phyloP scores from a whole-genome alignment of 2,888 invertebrate genomes.

The Andrena flavipes region DNA sequence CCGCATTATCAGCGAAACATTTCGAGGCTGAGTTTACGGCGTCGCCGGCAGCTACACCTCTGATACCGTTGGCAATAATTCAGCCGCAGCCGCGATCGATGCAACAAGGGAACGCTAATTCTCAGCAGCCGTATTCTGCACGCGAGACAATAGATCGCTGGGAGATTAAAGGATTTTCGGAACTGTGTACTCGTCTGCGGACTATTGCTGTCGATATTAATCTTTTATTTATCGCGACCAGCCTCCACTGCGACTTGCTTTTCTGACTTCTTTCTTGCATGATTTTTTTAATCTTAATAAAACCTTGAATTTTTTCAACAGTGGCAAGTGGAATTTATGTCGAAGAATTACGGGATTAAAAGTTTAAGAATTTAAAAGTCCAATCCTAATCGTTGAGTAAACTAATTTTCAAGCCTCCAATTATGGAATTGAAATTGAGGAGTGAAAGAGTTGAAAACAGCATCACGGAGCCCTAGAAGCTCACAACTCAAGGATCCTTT shows the following conservation, averaged over 20 bases:
- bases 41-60: slow-evolving; percentile 33
- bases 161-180: slow-evolving; percentile 70
- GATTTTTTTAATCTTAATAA: too few relatives aligned
- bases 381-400: too few relatives aligned
- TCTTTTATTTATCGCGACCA: slow-evolving; percentile 39
- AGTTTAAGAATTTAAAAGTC: neutral
- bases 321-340: neutral
- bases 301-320: too few relatives aligned
- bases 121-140: slow-evolving; percentile 66
- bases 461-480: neutral
- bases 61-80: slow-evolving; percentile 70
- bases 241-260: neutral
- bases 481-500: neutral
- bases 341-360: neutral
- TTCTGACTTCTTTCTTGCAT: too few relatives aligned
- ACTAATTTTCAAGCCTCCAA: too few relatives aligned
- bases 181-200: slow-evolving; percentile 49
- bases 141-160: slow-evolving; percentile 73
- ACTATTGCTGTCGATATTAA: slow-evolving; percentile 35
- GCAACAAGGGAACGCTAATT: slow-evolving; percentile 70
- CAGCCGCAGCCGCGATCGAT: slow-evolving; percentile 60
- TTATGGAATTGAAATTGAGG: too few relatives aligned
- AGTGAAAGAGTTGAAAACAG: neutral
- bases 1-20: slow-evolving; percentile 77
- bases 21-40: slow-evolving; percentile 59